These are phyloP conservation scores for Aptenodytes patagonicus DNA, from an alignment of 2,113 vertebrate genomes.

Conservation along the genomic window DNA sequence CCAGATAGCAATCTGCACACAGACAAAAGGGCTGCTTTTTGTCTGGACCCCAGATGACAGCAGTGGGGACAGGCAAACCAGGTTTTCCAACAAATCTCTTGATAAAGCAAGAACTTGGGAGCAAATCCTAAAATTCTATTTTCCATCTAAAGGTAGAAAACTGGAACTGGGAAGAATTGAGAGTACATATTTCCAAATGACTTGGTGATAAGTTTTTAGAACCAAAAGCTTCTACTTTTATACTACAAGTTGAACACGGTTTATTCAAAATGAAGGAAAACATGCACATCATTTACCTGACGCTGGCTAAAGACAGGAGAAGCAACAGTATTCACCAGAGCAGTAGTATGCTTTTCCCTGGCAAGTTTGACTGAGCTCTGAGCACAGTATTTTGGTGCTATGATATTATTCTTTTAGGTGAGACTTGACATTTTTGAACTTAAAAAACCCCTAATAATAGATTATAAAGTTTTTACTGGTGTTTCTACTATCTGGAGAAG, in stretches of 20 bases:
- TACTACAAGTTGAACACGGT: background rate
- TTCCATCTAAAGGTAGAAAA: background rate
- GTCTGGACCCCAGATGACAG: background rate
- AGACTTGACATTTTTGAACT: background rate
- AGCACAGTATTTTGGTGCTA: background rate
- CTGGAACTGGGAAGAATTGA: background rate
- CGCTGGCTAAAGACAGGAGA: background rate
- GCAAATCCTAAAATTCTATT: background rate
- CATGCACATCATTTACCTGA: background rate
- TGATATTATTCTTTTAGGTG: background rate
- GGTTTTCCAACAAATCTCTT: background rate
- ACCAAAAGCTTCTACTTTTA: background rate
- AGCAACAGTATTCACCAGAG: background rate
- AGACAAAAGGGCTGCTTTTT: background rate
- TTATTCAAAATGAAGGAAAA: background rate
- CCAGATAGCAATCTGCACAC: background rate
- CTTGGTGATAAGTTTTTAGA: background rate
- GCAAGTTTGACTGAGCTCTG: background rate
- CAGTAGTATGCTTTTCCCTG: background rate
- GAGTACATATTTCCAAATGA: background rate
- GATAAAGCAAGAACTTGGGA: background rate
- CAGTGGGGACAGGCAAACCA: background rate
- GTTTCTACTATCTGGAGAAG: background rate
- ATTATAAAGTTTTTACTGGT: background rate
- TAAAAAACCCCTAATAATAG: background rate